These are phyloP conservation scores for Mayetiola destructor DNA, from an alignment of 2,888 invertebrate species.

Conservation along the genomic window DNA sequence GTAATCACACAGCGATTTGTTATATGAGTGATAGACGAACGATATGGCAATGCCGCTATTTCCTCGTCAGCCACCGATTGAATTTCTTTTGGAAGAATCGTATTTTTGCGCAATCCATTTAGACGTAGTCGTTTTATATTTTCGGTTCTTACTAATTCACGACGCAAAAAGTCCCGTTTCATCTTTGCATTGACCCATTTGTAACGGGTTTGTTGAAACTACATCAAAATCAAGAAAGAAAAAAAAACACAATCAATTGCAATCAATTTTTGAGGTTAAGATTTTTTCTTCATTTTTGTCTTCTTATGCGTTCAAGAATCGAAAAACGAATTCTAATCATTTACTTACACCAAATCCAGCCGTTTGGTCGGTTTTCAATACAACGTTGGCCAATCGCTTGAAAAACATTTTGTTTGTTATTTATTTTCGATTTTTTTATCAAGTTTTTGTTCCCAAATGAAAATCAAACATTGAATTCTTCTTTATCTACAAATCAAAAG, in stretches of 20 bases:
- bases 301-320: neutral
- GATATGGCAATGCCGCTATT: constrained; percentile 61
- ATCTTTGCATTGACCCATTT: constrained; percentile 75
- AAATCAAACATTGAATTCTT: neutral
- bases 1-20: constrained; percentile 76
- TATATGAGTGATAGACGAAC: constrained; percentile 50
- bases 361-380: neutral
- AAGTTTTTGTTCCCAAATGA: too few relatives aligned
- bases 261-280: neutral
- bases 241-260: neutral
- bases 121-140: constrained; percentile 64
- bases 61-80: constrained; percentile 64
- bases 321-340: neutral
- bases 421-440: too few relatives aligned
- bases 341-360: neutral
- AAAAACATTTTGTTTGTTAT: constrained; percentile 1
- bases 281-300: neutral
- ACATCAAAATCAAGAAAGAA: constrained; percentile 20
- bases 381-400: neutral
- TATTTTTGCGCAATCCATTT: constrained; percentile 70
- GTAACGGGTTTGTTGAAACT: constrained; percentile 57
- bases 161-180: constrained; percentile 71
- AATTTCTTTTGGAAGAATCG: constrained; percentile 66
- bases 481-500: neutral
- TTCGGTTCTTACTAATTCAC: constrained; percentile 57